Evolutionary conservation across 2,113 vertebrate species (phyloP), one percentile per base, ranked within the genome.

Genomic region (Hypomesus transpacificus): DNA sequence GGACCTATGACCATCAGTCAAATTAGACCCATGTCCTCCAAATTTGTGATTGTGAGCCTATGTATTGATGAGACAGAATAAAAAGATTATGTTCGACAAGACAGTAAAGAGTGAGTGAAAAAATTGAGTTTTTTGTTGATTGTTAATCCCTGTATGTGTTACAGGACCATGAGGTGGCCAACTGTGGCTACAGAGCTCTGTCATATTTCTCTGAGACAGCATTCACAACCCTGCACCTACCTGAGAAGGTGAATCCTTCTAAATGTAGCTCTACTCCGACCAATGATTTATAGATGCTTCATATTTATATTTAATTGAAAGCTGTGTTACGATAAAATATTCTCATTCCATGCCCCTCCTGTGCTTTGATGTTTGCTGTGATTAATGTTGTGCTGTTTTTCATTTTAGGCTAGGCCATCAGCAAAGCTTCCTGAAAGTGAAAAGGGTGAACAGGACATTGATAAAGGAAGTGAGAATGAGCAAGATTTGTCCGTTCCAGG

Each of bases 161-260:
- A 16, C 82, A 98, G 97, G 92, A 96, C 79, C 69, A 91, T 64
- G 28, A 88, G 68, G 92, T 96, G 75, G 90, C 94, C 62, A 89
- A 85, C 72, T 93, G 94, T 61, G 96, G 95, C 4, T 99, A 94
- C 87, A 95, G 82, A 79, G 93, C 96, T n/a, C 89, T 99, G 24
- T 92, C 95, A 0, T 86, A 85, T 3, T 99, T 97, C 77, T 78
- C 86, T 53, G 87, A 92, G 17, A 79, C 77, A 14, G 94, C 91
- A 1, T 93, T 98, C 68, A 94, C 82, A 17, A 64, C 97, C 58
- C 89, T 92, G 78, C 94, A 95, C 80, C 93, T 98, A 63, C 97
- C 97, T 21, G 93, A 93, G 75, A 79, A 93, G 87, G 97, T 99
- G 89, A 22, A 51, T 0, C 22, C 39, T 53, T 6, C n/a, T 50